Conservation (phyloP, 92 coral and sea anemone species). For the Heteractis magnifica region DNA sequence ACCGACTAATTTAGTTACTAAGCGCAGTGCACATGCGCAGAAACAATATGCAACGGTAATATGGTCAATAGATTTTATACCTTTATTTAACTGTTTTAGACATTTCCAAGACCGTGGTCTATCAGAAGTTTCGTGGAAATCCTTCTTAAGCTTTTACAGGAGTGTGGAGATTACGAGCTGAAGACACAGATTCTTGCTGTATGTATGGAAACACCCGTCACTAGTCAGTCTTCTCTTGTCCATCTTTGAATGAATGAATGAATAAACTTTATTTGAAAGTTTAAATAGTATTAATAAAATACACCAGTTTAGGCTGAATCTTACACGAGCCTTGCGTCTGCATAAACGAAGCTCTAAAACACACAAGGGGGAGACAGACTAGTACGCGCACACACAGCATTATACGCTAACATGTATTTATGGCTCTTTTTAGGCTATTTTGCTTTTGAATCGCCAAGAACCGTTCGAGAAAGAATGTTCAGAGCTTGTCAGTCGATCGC, state of each 20-base stretch:
- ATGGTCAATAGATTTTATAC: slow-evolving; percentile 30
- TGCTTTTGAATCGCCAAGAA: slow-evolving; percentile 87
- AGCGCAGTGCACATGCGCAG: background rate
- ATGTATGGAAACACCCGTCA: slow-evolving; percentile 20
- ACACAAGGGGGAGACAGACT: background rate
- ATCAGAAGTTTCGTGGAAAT: slow-evolving; percentile 69
- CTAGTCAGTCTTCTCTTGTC: background rate
- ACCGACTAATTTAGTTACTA: no score
- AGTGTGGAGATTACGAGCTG: slow-evolving; percentile 67
- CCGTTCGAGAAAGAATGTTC: slow-evolving; percentile 59
- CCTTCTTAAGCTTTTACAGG: slow-evolving; percentile 62
- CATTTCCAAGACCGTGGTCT: slow-evolving; percentile 91
- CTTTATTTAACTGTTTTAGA: slow-evolving; percentile 39
- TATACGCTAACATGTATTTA: background rate
- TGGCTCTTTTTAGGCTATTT: slow-evolving; percentile 62
- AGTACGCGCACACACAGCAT: no score
- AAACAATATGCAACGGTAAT: background rate
- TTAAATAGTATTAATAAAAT: no score
- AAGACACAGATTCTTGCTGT: slow-evolving; percentile 92
- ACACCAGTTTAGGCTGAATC: background rate
- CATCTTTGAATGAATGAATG: background rate
- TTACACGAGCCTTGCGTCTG: background rate
- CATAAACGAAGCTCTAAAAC: background rate
- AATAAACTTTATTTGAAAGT: no score
- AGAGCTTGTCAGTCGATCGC: slow-evolving; percentile 63